These are phyloP conservation scores for Oreotrochilus melanogaster DNA, from an alignment of 2,113 vertebrate species.

Conservation along the genomic window DNA sequence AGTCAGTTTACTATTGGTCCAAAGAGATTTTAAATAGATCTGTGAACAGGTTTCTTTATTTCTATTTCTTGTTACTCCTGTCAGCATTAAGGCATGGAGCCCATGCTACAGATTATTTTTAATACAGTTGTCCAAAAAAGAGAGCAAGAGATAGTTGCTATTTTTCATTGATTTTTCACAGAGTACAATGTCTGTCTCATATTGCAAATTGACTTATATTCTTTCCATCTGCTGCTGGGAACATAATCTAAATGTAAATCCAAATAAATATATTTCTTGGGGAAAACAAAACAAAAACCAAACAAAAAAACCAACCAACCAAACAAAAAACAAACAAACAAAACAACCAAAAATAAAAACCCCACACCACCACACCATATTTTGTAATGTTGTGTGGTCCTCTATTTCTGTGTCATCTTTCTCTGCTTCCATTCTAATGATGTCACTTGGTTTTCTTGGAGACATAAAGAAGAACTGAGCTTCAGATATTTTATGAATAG, in stretches of 20 bases:
- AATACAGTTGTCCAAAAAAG: constrained; percentile 25
- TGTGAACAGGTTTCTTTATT: constrained; percentile 16
- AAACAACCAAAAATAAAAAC: neutral
- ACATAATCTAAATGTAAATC: constrained; percentile 75
- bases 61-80: neutral
- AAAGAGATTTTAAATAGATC: constrained; percentile 1
- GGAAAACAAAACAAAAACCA: neutral
- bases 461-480: neutral
- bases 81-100: neutral
- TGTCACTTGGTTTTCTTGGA: neutral
- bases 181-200: constrained; percentile 32
- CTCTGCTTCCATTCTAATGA: constrained; percentile 7
- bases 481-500: neutral
- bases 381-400: neutral
- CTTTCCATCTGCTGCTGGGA: constrained; percentile 61
- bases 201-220: constrained; percentile 71
- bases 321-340: neutral
- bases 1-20: neutral
- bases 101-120: constrained; percentile 1
- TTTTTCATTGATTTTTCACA: constrained; percentile 53
- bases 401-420: constrained; percentile 31
- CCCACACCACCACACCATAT: neutral
- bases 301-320: neutral
- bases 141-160: neutral
- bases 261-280: constrained; percentile 71